Evolutionary conservation across 2,797 vertebrate genomes (phyloP), one percentile per base, ranked within the genome.

Genomic region (Morus bassanus): DNA sequence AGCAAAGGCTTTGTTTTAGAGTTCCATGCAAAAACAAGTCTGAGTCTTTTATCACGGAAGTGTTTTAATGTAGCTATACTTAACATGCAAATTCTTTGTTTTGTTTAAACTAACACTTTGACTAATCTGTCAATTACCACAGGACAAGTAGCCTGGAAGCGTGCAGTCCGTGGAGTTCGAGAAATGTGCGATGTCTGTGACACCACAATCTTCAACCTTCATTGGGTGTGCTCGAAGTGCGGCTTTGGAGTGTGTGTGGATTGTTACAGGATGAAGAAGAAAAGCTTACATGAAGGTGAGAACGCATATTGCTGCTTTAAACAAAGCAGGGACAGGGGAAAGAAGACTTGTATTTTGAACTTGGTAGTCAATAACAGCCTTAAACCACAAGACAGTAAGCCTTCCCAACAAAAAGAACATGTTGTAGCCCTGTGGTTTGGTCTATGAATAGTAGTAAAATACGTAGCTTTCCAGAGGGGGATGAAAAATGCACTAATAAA

Each of bases 101-200:
- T 9, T 23, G 28, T 41, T 56, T 33, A 50, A 37, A 11, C 30
- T 73, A 1, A 54, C 5, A 0, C 25, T 75, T 1, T 2, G 51
- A 1, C 13, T 24, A 7, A 23, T 16, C 14, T 14, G 1, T 60
- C 11, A 2, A 13, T 79, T 50, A 2, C 85, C 30, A 10, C 97
- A 98, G 98, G 97, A 85, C 98, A 98, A 86, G 98, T 98, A 57
- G 98, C 98, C 81, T 98, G 98, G 98, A 98, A 98, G 81, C 97
- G 98, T 9, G 98, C 98, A 2, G 98, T 98, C 13, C 98, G 97
- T 16, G 98, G 98, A 3, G 98, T 98, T 11, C 97, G 98, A 4
- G 98, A 98, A 91, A 98, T 98, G 98, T 98, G 98, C 13, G 98
- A 98, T 3, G 98, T 98, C 10, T 98, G 98, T 3, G 98, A 98